Base-by-base conservation (phyloP, 2,113 vertebrate genomes). In the Gallinago undulata region DNA sequence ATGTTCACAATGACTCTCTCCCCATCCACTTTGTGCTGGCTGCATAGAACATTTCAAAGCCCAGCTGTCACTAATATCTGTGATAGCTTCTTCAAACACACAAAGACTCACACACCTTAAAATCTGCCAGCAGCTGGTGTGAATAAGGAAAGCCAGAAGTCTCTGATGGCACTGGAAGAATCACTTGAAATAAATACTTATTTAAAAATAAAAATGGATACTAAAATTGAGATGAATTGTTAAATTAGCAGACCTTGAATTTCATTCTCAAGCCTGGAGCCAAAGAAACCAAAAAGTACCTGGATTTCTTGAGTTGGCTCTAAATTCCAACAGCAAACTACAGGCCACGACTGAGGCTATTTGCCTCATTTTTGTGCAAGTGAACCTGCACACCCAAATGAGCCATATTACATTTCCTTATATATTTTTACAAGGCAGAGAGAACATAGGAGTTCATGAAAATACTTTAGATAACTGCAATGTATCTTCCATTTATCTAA, bases 31-130 rank as follows among this genome's bases (percentile, higher is more conserved):
- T 84, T 76, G 24, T 73, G 47, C 41, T 88, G 56, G 31, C 43
- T 94, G 90, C 80, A 76, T 91, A 94, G 73, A 89, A 70, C 25
- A 62, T 84, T 91, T 88, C 86, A 92, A 88, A 96, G 77, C 83
- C 77, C 84, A 87, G 84, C 69, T 92, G 43, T 87, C 81, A 91
- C 72, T 60, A 80, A 6, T 83, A 77, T 12, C 43, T 82, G 33
- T 25, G 35, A 96, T 51, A 89, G 37, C 50, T 68, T 95, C 68
- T 85, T 95, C 66, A 96, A 93, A 77, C 84, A 80, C 4, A 55
- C 3, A 19, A 25, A 68, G 14, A 87, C 82, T 66, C n/a, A 55
- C 57, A 72, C 51, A 74, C 77, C 76, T 94, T 78, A 95, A 95
- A 78, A 78, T 73, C 15, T 93, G n/a, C 81, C 56, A 51, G 72